Evolutionary conservation across 2,888 invertebrate genomes (phyloP), one percentile per base, ranked within the genome.

Genomic region (Girardia tigrina): DNA sequence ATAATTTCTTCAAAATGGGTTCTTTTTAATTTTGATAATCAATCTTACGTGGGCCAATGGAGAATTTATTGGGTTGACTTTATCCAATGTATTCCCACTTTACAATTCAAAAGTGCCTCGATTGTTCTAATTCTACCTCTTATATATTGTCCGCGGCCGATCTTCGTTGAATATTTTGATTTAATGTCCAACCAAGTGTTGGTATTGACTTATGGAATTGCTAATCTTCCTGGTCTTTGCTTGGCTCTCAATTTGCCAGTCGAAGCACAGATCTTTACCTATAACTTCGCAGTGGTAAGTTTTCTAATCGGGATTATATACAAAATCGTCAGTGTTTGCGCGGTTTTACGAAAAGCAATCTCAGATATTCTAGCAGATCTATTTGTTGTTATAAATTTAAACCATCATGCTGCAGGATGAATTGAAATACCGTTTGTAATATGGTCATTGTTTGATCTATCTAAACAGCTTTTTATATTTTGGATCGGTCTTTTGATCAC

Each of bases 381-480:
- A 12, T 56, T 56, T 56, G 56, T 56, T 12, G 56, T 56, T 6
- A 56, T 56, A 8, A 56, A 56, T 56, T 56, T 56, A 6, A 56
- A 56, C n/a, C 56, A 56, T 56, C 56, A 56, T 23, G 56, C 56
- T 56, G 56, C 56, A 6, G 83, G 81, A 78, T 84, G 81, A 80
- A 80, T 81, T 78, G 81, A 80, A 78, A 81, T 81, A 70, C 79
- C 79, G 76, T 79, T 81, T 72, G 81, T 82, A 76, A 81, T 86
- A 42, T 86, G 85, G 85, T 81, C 84, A 71, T 82, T 84, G 16
- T 79, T 86, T 4, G 82, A 84, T 78, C 80, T 87, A 6, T 84
- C 86, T 4, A 81, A 85, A 16, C 85, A 86, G 78, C 82, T 87
- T 75, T 81, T 86, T 2, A 80, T 85, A 28, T 86, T 86, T 79